Evolutionary conservation across 2,888 invertebrate genomes (phyloP).

Genomic region (Ischnura elegans): DNA sequence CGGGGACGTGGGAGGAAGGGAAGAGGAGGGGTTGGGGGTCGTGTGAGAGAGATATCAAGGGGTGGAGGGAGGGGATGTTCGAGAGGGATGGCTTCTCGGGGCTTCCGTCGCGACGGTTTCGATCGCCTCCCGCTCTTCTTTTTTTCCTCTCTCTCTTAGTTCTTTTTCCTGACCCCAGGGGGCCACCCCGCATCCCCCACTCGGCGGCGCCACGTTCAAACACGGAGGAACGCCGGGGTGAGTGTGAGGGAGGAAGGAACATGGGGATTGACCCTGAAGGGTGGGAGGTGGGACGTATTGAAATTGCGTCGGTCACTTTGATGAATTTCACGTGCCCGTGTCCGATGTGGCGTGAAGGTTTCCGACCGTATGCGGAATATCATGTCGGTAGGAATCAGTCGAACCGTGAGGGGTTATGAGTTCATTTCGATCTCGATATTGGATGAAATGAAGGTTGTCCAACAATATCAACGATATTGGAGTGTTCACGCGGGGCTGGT

Average conservation of each 20-base stretch:
- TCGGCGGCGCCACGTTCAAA: not conserved
- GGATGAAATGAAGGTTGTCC: not conserved
- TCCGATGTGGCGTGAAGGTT: not conserved
- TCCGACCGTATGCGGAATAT: not conserved
- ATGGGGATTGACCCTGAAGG: not conserved
- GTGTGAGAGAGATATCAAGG: not conserved
- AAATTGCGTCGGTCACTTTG: slow-evolving; percentile 51
- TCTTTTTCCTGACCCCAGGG: not conserved
- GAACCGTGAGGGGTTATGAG: not conserved
- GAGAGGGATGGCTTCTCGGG: slow-evolving; percentile 41
- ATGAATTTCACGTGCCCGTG: not conserved
- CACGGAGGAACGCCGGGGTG: not conserved
- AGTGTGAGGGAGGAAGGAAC: not conserved
- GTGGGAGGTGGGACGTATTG: not conserved
- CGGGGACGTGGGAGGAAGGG: not conserved
- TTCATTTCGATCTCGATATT: not conserved
- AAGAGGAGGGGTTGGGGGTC: not conserved
- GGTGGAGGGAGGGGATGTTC: not conserved
- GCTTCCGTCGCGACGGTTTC: slow-evolving; percentile 46
- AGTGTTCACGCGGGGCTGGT: not conserved
- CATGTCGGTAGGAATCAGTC: not conserved
- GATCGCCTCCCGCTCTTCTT: not conserved
- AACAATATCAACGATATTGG: not conserved
- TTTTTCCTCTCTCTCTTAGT: too few species aligned
- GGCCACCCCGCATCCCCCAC: not conserved